Evolutionary conservation across 2,113 vertebrate species (phyloP), one percentile per base, ranked within the genome.

Genomic region (Perca fluviatilis): DNA sequence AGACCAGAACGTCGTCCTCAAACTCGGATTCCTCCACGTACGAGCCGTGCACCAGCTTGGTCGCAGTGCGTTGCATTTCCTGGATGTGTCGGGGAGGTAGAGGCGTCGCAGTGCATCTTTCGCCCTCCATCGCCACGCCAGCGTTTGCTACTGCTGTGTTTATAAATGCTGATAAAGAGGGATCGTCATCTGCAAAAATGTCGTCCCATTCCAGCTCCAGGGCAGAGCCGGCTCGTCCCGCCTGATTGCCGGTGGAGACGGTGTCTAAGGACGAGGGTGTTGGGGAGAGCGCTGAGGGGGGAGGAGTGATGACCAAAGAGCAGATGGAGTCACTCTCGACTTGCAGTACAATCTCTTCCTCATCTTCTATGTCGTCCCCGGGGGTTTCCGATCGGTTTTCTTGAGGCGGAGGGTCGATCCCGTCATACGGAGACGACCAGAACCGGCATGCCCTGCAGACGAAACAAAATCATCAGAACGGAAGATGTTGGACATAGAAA

Each of bases 21-120:
- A 99, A 99, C 82, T 99, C 98, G 0, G 96, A 96, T 62, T 99
- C 98, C 67, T 99, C 98, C 0, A 98, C 95, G 30, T 99, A 99
- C 7, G 97, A 94, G 5, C 97, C 92, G 0, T 89, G 96, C 80
- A 99, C 88, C 46, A 98, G 93, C 94, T 95, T 96, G 79, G 96
- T 96, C 18, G 97, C 97, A 1, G 86, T 97, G 83, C 95, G 97
- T 62, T 96, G 95, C 98, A 99, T 97, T 89, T 98, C 97, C 78
- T 97, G 97, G 86, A 99, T 97, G 92, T 99, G 96, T 73, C 88
- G 94, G 1, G 98, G 98, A 14, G 96, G 96, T 0, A 96, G 94
- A 0, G 86, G 16, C 0, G 75, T 6, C 1, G 33, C 23, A 6
- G n/a, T 6, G 50, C 53, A 12, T 9, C 53, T 5, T 14, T 66